A percentile compares a stretch with the other conserved stretches of the same genome.
Conservation (phyloP, 2,888 invertebrate species). For the Eupithecia centaureata region DNA sequence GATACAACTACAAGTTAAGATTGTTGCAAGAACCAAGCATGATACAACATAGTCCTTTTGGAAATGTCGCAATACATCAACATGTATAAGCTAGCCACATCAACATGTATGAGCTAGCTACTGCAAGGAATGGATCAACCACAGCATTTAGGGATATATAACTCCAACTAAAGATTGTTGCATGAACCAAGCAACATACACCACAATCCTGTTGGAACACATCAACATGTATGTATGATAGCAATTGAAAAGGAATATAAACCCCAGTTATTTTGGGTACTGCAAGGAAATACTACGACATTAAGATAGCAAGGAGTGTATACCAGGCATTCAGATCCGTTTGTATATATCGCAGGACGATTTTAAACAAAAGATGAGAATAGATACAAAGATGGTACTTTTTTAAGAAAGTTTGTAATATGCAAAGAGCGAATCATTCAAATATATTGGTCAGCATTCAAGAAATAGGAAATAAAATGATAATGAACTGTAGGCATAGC, state of each 20-base stretch:
- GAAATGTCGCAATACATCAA: no score
- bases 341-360: no score
- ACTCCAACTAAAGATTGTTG: background rate
- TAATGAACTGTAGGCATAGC: background rate
- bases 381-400: background rate
- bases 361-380: background rate
- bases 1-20: no score
- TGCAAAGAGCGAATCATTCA: background rate
- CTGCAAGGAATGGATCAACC: background rate
- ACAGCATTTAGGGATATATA: background rate
- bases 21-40: no score
- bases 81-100: no score
- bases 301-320: no score
- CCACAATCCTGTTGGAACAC: background rate
- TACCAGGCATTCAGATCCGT: no score
- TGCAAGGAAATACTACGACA: background rate
- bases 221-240: constrained; percentile 87
- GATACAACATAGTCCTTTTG: no score
- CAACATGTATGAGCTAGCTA: no score
- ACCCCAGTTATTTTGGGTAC: background rate
- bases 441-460: background rate
- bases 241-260: background rate
- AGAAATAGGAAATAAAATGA: background rate
- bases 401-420: background rate
- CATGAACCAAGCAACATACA: background rate